phyloP scores from a whole-genome alignment of 2,797 vertebrate species.

The Mormyrops boulengeri region DNA sequence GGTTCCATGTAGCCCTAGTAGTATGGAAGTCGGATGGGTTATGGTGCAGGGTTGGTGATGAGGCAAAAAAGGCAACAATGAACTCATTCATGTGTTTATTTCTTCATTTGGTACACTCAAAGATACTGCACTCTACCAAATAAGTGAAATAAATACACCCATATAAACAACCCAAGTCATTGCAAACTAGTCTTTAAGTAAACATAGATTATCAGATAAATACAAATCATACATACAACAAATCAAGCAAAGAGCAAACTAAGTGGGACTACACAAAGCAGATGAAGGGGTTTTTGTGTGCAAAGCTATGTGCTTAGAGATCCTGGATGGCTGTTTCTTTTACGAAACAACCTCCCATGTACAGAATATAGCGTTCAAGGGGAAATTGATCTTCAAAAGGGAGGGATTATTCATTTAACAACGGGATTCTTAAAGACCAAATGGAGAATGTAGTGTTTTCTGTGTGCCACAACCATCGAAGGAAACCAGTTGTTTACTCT shows the following conservation, averaged over 20 bases:
- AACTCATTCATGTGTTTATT: constrained; percentile 21
- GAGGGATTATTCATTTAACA: neutral
- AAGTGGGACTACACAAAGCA: constrained; percentile 23
- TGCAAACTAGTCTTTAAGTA: constrained; percentile 23
- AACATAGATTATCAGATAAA: constrained; percentile 19
- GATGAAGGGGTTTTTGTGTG: constrained; percentile 2
- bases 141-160: constrained; percentile 30
- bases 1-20: neutral
- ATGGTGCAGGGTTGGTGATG: neutral
- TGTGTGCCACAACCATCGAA: neutral
- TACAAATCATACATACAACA: constrained; percentile 24
- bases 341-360: neutral
- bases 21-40: neutral
- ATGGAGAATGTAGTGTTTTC: neutral
- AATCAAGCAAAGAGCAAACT: constrained; percentile 21
- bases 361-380: neutral
- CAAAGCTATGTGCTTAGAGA: neutral
- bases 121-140: constrained; percentile 34
- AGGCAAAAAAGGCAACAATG: neutral
- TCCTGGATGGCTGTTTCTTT: neutral
- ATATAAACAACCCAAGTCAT: constrained; percentile 36
- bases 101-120: constrained; percentile 25
- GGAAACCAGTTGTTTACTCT: neutral
- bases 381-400: neutral
- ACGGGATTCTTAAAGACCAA: neutral